Evolutionary conservation across 1,140 invertebrate species (phyloP).

Genomic region (Meloidogyne chitwoodi): DNA sequence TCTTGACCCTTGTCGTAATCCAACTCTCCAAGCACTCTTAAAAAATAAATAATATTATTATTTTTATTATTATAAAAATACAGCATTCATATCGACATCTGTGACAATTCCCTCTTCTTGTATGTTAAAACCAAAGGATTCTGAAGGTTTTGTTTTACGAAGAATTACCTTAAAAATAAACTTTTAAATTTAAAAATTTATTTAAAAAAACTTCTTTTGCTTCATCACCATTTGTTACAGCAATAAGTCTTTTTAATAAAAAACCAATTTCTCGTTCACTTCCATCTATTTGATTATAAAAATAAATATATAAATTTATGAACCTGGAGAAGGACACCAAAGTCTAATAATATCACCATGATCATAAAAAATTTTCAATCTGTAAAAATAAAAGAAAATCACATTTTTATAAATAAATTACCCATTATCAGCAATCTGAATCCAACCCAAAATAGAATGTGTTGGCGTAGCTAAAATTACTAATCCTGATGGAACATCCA

Average conservation of each 20-base stretch:
- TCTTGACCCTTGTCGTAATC: conserved; percentile 78
- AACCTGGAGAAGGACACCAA: conserved; percentile 42
- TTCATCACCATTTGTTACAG: conserved; percentile 57
- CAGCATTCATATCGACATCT: conserved; percentile 75
- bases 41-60: background rate
- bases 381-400: conserved; percentile 19
- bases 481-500: conserved; percentile 76
- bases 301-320: background rate
- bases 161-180: conserved; percentile 9
- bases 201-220: conserved; percentile 64
- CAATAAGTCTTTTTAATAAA: conserved; percentile 44
- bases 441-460: conserved; percentile 77
- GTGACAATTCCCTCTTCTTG: conserved; percentile 90
- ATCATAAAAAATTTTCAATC: conserved; percentile 58
- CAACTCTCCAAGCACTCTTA: conserved; percentile 81
- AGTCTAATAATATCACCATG: conserved; percentile 57
- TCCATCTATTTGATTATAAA: conserved; percentile 23
- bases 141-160: conserved; percentile 50
- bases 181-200: conserved; percentile 67
- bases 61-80: background rate
- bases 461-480: conserved; percentile 81
- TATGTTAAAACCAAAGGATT: conserved; percentile 89
- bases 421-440: conserved; percentile 58
- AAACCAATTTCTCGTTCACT: conserved; percentile 46
- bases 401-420: conserved; percentile 3